Conservation (phyloP, 2,113 vertebrate genomes). For the Cephalopholis sonnerati region DNA sequence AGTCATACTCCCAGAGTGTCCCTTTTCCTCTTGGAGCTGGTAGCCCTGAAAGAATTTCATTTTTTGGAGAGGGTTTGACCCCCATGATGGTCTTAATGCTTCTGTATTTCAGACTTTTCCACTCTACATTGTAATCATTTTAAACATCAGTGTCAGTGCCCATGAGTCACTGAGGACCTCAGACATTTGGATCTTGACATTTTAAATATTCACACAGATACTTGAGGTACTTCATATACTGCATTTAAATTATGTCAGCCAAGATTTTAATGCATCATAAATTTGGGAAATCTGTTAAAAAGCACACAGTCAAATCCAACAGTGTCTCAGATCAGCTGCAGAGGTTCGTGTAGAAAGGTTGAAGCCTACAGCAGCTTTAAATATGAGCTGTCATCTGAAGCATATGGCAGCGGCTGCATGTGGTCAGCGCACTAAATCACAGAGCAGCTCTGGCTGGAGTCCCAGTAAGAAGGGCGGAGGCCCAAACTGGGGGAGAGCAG, state of each 20-base stretch:
- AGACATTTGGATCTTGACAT: neutral
- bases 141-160: neutral
- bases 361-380: conserved; percentile 48
- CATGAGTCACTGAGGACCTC: neutral
- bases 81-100: neutral
- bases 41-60: too few species aligned
- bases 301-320: neutral
- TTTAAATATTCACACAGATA: conserved; percentile 4
- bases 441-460: conserved; percentile 51
- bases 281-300: neutral
- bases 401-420: conserved; percentile 61
- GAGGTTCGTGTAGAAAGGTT: neutral
- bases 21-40: too few species aligned
- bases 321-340: neutral
- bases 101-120: neutral
- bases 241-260: neutral
- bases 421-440: conserved; percentile 66
- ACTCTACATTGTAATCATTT: neutral
- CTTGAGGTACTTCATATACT: neutral
- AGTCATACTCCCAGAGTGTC: too few species aligned
- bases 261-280: neutral
- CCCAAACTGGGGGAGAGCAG: conserved; percentile 33
- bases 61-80: too few species aligned
- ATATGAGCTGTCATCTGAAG: conserved; percentile 55
- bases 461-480: conserved; percentile 58